Base-by-base conservation (phyloP, 2,113 vertebrate genomes). In the Tachysurus fulvidraco region DNA sequence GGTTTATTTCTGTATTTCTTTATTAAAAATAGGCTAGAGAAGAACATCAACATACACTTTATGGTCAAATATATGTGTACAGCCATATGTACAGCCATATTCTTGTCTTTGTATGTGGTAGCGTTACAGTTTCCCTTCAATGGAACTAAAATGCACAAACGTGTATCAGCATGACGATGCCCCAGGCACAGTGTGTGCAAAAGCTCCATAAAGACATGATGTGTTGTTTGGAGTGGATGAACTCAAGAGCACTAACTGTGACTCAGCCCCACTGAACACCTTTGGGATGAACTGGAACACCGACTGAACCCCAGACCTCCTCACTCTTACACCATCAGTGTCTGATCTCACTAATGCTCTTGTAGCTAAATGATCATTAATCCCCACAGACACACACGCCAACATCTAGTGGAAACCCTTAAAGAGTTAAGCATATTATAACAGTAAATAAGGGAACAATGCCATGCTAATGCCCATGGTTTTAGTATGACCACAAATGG, bases 1-100 rank as follows among this genome's bases (percentile, higher is more conserved):
- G 16, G 64, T 84, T 54, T 54, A 74, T 25, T 55, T 55, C 69
- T 81, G 13, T 89, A 5, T 55, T 76, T 19, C 65, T 69, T 59
- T 28, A 50, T 13, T 25, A 81, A 57, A 60, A 44, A 60, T 5
- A 54, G 76, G 2, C 50, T 52, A 76, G 23, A 55, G 16, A 16
- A 78, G 2, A 30, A 41, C 25, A 54, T 74, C 2, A 50, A 25
- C 11, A 74, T 25, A 50, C 11, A 74, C 7, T 10, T 25, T 50
- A 25, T 50, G 10, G 23, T 25, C 74, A 57, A 79, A 79, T 12
- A 2, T 28, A 54, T 17, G 13, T 78, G 50, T 46, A 54, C 71
- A 74, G 9, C 41, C 8, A 71, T 23, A 23, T n/a, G 41, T 46
- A 6, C n/a, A n/a, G n/a, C n/a, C n/a, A n/a, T n/a, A 2, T 71